phyloP scores from a whole-genome alignment of 2,797 vertebrate genomes.

The Lepus townsendii region DNA sequence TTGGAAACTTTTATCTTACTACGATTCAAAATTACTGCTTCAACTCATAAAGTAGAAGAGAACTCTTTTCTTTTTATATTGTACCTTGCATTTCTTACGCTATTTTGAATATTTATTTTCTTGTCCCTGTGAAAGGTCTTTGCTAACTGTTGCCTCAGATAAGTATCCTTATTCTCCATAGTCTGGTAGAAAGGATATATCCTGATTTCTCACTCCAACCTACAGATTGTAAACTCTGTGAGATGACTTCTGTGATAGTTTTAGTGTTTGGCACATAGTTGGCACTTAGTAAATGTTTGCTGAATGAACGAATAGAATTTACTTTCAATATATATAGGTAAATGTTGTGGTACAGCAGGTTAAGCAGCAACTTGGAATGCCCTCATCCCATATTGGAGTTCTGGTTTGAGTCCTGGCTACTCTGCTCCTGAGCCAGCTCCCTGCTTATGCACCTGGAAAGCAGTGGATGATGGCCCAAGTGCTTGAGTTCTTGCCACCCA shows the following conservation, averaged over 20 bases:
- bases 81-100: conserved; percentile 29
- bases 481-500: too few relatives aligned
- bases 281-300: neutral
- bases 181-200: neutral
- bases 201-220: neutral
- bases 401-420: too few relatives aligned
- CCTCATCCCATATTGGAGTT: too few relatives aligned
- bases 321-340: conserved; percentile 24
- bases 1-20: conserved; percentile 83
- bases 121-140: neutral
- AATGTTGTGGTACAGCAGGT: too few relatives aligned
- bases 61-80: conserved; percentile 22
- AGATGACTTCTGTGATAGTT: neutral
- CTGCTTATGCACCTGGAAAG: too few relatives aligned
- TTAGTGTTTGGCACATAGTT: conserved; percentile 1
- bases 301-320: conserved; percentile 20
- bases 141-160: conserved; percentile 32
- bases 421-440: too few relatives aligned
- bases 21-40: conserved; percentile 55
- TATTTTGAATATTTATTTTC: conserved; percentile 60
- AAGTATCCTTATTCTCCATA: neutral
- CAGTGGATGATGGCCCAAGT: too few relatives aligned
- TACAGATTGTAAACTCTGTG: neutral
- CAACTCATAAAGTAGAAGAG: conserved; percentile 50
- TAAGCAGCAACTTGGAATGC: too few relatives aligned